phyloP scores from a whole-genome alignment of 2,113 vertebrate genomes.

The Centrocercus urophasianus region DNA sequence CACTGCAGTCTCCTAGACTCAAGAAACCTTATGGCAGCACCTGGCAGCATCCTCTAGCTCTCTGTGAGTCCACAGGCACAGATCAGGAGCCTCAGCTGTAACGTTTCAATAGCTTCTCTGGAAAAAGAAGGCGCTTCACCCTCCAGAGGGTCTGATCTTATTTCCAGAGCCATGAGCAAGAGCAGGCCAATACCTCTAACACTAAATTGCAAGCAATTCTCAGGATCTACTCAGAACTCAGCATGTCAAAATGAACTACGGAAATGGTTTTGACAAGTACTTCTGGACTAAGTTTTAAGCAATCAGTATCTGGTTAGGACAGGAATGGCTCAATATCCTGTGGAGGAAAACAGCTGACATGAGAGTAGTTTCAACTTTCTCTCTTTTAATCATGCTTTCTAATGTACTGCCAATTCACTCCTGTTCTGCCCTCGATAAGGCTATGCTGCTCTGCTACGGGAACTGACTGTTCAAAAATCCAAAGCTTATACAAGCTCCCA shows the following conservation, averaged over 20 bases:
- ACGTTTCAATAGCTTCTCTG: neutral
- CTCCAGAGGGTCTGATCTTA: conserved; percentile 1
- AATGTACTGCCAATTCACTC: conserved; percentile 81
- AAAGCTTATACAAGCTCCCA: conserved; percentile 51
- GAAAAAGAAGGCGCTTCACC: neutral
- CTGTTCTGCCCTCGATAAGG: conserved; percentile 76
- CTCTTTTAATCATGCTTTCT: conserved; percentile 82
- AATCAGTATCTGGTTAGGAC: conserved; percentile 86
- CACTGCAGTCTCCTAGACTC: neutral
- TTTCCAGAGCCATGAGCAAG: neutral
- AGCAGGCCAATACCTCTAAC: conserved; percentile 16
- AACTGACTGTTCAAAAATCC: conserved; percentile 71
- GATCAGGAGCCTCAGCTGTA: neutral
- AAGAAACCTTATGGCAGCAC: neutral
- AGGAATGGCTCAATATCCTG: conserved; percentile 88
- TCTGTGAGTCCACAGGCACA: neutral
- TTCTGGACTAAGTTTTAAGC: conserved; percentile 82
- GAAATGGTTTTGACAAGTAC: conserved; percentile 83
- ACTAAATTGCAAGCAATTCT: conserved; percentile 58
- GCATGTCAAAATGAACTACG: conserved; percentile 78
- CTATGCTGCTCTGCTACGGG: conserved; percentile 38
- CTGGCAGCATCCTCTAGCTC: neutral
- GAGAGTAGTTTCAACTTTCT: conserved; percentile 79
- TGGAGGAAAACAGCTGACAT: conserved; percentile 86
- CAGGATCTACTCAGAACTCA: conserved; percentile 73